Conservation (phyloP, 2,888 invertebrate species). For the Bugula neritina region DNA sequence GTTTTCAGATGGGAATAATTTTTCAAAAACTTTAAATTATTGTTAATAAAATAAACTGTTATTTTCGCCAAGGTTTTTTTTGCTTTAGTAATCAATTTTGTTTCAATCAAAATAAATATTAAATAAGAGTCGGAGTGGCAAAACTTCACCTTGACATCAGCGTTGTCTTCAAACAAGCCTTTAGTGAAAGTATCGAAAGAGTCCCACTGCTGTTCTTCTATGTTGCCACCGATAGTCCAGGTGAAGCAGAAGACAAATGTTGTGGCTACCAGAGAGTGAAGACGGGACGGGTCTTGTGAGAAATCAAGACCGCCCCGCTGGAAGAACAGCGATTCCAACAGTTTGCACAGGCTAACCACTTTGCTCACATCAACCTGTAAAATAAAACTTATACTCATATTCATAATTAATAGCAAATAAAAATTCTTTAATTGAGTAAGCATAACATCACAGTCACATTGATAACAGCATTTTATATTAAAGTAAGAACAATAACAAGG, state of each 20-base stretch:
- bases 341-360: constrained; percentile 67
- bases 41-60: too few species aligned
- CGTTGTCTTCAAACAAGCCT: constrained; percentile 65
- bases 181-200: constrained; percentile 66
- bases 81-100: too few species aligned
- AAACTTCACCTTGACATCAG: constrained; percentile 65
- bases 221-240: constrained; percentile 83
- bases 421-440: too few species aligned
- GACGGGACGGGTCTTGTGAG: constrained; percentile 56
- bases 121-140: too few species aligned
- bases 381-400: not conserved
- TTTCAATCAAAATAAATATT: too few species aligned
- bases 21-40: too few species aligned
- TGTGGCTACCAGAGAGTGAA: constrained; percentile 66
- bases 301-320: constrained; percentile 64
- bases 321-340: constrained; percentile 66
- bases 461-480: too few species aligned
- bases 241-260: constrained; percentile 74
- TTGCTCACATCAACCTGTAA: constrained; percentile 75
- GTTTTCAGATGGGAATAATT: too few species aligned
- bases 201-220: constrained; percentile 65
- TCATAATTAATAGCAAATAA: too few species aligned
- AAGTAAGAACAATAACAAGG: too few species aligned
- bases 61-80: too few species aligned
- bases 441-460: too few species aligned